Percentiles rank a stretch among this genome's conserved stretches.
phyloP scores from a whole-genome alignment of 2,888 invertebrate species.

The Cosmorhoe ocellata region DNA sequence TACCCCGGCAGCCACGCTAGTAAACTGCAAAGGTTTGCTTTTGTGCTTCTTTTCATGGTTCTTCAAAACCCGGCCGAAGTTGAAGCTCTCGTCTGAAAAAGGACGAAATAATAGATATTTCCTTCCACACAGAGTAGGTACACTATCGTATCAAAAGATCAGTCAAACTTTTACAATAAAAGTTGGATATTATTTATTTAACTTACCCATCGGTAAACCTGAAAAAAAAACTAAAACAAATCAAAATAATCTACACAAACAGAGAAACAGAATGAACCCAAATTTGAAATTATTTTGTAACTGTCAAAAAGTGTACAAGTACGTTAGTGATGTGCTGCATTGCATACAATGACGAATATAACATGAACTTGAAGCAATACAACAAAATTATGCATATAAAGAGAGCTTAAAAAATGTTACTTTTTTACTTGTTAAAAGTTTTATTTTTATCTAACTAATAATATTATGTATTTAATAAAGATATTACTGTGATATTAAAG shows the following conservation, averaged over 20 bases:
- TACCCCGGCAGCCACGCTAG: conserved; percentile 67
- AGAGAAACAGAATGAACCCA: conserved; percentile 9
- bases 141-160: neutral
- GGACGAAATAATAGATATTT: neutral
- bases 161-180: no score
- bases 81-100: conserved; percentile 64
- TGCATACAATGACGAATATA: no score
- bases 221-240: conserved; percentile 18
- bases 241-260: conserved; percentile 5
- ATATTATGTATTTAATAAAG: no score
- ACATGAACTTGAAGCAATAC: no score
- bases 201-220: conserved; percentile 22
- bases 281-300: conserved; percentile 9
- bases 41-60: conserved; percentile 65
- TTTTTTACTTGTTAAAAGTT: no score
- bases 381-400: no score
- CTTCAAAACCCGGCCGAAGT: conserved; percentile 58
- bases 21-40: conserved; percentile 60
- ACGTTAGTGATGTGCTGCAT: no score
- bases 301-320: no score
- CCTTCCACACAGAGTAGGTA: neutral
- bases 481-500: no score
- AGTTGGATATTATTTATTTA: neutral
- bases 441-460: no score
- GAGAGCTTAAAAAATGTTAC: no score